Base-by-base conservation (phyloP, 2,888 invertebrate genomes). In the Lepidonotus clava region DNA sequence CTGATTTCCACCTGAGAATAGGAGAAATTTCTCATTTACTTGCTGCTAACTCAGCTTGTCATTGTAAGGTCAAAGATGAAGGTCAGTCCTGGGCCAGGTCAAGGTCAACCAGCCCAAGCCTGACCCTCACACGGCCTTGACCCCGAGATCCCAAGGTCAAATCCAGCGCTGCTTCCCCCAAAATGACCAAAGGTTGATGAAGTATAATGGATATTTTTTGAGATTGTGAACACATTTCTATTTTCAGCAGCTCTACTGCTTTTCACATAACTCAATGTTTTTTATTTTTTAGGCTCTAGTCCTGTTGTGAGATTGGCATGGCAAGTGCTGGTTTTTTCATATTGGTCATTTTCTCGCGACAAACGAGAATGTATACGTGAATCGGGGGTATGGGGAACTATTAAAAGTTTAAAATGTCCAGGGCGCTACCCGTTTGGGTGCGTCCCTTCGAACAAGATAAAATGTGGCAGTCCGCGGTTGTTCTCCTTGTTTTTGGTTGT, bases 321-420 rank as follows among this genome's bases (percentile, higher is more conserved):
- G 61, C 61, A 61, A 61, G 61, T 61, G 61, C 61, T 61, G 61
- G 61, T 61, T 61, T n/a, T 24, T 24, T 2, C 61, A 61, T 18
- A 24, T 61, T 28, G 24, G 21, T 61, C 61, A 61, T 28, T n/a
- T 5, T n/a, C n/a, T n/a, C 11, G 61, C n/a, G n/a, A 61, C 28
- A 32, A 61, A 61, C 61, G 28, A 61, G 8, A 2, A 61, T 8
- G 61, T 18, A 61, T 56, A 61, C 61, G 24, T 28, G 61, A 61
- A 61, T 61, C 28, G 11, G 11, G 61, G 28, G n/a, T n/a, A n/a
- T n/a, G n/a, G n/a, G n/a, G n/a, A n/a, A n/a, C n/a, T n/a, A n/a
- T n/a, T n/a, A 61, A 61, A 61, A 61, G n/a, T 28, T 61, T 32
- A 61, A 61, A 24, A 24, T 11, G 1, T 46, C 46, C 46, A 46